phyloP scores from a whole-genome alignment of 2,888 invertebrate genomes.

The Drosophila atroscutellata region DNA sequence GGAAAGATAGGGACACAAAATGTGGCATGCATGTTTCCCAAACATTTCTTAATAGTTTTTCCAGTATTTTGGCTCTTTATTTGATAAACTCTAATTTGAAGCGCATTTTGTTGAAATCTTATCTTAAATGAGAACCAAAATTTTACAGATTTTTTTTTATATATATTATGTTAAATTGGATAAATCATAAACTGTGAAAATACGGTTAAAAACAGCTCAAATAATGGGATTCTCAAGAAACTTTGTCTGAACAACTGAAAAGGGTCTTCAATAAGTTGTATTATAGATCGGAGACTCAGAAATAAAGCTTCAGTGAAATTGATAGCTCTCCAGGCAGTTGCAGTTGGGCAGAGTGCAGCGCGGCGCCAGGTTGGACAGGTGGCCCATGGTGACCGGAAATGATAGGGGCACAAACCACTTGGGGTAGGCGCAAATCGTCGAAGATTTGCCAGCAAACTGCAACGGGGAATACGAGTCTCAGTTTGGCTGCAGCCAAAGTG shows the following conservation, averaged over 20 bases:
- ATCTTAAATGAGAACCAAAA: background rate
- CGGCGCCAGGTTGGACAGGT: constrained; percentile 85
- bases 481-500: background rate
- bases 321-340: constrained; percentile 82
- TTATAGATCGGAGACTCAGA: background rate
- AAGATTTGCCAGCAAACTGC: constrained; percentile 50
- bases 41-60: background rate
- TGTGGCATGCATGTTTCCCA: background rate
- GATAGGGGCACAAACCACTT: constrained; percentile 84
- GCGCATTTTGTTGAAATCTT: background rate
- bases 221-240: background rate
- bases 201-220: background rate
- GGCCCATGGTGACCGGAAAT: constrained; percentile 84
- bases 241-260: background rate
- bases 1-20: background rate
- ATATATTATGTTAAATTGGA: background rate
- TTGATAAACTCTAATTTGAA: background rate
- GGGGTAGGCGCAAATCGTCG: constrained; percentile 82
- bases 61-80: background rate
- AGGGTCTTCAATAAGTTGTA: background rate
- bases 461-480: too few relatives aligned
- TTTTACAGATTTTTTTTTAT: background rate
- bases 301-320: constrained; percentile 60
- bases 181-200: background rate
- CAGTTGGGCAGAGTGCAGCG: constrained; percentile 85